phyloP scores from a whole-genome alignment of 2,113 vertebrate species.

The Emberiza fucata region DNA sequence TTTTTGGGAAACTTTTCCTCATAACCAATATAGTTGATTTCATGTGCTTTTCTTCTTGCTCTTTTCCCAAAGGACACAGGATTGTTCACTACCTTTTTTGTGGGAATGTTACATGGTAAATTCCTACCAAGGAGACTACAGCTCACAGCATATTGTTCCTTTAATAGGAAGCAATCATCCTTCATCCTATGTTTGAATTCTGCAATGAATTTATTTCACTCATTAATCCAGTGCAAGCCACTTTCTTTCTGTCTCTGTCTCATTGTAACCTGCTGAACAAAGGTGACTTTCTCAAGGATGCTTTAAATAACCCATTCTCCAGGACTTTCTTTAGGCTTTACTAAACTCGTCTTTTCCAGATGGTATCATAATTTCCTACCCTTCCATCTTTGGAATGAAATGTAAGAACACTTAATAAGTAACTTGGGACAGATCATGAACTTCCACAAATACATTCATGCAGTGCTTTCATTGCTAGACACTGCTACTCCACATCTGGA shows the following conservation, averaged over 20 bases:
- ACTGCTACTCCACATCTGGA: neutral
- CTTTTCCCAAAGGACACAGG: neutral
- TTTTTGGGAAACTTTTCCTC: neutral
- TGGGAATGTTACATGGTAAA: neutral
- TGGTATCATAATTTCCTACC: neutral
- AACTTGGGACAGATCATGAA: neutral
- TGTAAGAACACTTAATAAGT: neutral
- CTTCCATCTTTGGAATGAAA: neutral
- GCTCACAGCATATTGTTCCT: neutral
- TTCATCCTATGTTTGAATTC: neutral
- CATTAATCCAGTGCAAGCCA: neutral
- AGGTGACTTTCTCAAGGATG: neutral
- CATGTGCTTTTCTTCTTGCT: neutral
- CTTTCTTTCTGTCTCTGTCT: neutral
- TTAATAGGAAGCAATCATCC: neutral
- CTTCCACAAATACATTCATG: neutral
- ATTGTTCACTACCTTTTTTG: neutral
- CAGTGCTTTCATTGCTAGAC: neutral
- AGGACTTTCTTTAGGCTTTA: neutral
- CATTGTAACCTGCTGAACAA: neutral
- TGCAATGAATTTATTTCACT: neutral
- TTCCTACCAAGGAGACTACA: neutral
- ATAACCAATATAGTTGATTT: neutral
- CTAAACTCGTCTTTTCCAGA: neutral
- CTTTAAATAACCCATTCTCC: neutral